Conservation (phyloP, 1,140 invertebrate genomes). For the Pogonus chalceus region DNA sequence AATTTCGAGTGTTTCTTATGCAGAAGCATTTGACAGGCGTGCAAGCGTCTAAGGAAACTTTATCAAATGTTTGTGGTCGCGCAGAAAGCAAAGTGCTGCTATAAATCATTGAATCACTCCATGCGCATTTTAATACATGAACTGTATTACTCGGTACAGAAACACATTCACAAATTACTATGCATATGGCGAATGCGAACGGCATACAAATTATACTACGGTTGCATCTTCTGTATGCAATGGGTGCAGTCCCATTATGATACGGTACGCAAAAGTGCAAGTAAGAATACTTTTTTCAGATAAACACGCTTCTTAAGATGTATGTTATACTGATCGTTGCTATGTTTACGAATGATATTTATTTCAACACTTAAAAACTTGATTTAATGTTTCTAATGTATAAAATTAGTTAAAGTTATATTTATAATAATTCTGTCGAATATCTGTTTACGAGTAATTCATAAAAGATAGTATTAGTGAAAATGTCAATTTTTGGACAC, state of each 20-base stretch:
- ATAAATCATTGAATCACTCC: constrained; percentile 1
- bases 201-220: not conserved
- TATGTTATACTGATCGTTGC: no score
- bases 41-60: not conserved
- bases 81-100: not conserved
- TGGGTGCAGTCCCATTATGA: not conserved
- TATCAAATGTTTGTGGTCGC: not conserved
- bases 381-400: not conserved
- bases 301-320: not conserved
- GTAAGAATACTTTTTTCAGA: not conserved
- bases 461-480: not conserved
- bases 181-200: constrained; percentile 1
- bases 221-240: not conserved
- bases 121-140: not conserved
- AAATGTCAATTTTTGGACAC: no score
- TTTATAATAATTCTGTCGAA: not conserved
- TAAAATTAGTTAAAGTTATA: not conserved
- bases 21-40: not conserved
- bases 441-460: not conserved
- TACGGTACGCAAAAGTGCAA: not conserved
- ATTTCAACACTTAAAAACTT: not conserved
- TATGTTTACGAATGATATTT: not conserved
- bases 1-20: not conserved
- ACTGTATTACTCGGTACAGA: not conserved
- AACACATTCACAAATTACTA: constrained; percentile 6